Percentiles rank a stretch among this genome's conserved stretches.
Evolutionary conservation across 2,888 invertebrate species (phyloP).

Genomic region (Trisateles emortualis): DNA sequence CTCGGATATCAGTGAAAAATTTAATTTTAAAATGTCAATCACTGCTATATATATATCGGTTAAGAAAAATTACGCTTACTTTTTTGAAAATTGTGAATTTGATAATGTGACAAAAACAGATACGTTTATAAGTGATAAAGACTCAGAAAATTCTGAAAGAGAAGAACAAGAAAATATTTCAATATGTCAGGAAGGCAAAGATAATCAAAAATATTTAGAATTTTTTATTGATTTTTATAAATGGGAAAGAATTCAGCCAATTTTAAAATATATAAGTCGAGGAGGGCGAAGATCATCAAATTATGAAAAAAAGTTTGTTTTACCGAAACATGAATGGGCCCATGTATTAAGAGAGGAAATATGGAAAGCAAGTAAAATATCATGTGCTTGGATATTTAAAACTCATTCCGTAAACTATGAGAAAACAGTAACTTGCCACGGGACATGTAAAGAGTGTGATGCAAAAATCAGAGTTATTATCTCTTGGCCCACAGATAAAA

Average conservation of each 20-base stretch:
- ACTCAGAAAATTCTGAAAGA: conserved; percentile 13
- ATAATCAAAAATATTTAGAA: conserved; percentile 5
- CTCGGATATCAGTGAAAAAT: no score
- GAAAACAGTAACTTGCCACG: no score
- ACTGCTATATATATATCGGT: no score
- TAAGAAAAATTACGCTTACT: no score
- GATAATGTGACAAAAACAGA: conserved; percentile 4
- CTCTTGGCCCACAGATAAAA: conserved; percentile 22
- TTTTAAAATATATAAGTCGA: conserved; percentile 3
- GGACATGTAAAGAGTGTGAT: no score
- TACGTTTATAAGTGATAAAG: conserved; percentile 12
- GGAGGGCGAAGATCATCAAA: conserved; percentile 3
- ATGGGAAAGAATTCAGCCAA: conserved; percentile 17
- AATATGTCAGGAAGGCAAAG: not conserved
- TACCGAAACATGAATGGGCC: conserved; percentile 19
- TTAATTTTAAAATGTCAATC: no score
- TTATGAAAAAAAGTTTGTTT: conserved; percentile 2
- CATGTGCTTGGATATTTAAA: conserved; percentile 19
- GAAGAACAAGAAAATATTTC: not conserved
- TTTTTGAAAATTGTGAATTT: no score
- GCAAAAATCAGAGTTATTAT: conserved; percentile 14
- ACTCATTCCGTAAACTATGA: conserved; percentile 10
- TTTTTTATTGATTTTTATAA: conserved; percentile 15
- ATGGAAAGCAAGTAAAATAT: conserved; percentile 13
- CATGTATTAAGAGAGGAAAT: conserved; percentile 18